phyloP scores from a whole-genome alignment of 2,888 invertebrate genomes.

The Dynastes maya region DNA sequence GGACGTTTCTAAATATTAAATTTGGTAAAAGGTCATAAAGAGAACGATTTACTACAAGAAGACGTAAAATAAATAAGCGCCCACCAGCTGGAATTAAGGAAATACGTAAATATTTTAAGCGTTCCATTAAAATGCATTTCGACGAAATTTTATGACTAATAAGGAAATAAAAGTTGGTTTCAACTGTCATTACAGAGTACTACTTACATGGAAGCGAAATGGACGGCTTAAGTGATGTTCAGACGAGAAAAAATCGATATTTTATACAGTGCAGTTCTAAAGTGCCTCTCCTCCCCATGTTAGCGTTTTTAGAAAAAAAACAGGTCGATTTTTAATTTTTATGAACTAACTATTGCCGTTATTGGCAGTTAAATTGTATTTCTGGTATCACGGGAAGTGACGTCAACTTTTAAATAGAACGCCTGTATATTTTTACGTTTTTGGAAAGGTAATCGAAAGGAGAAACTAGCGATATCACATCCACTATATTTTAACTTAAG shows the following conservation, averaged over 20 bases:
- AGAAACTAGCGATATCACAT: too few relatives aligned
- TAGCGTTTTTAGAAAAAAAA: neutral
- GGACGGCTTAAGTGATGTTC: neutral
- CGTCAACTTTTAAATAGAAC: too few relatives aligned
- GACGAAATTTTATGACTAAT: conserved; percentile 5
- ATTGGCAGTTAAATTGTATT: too few relatives aligned
- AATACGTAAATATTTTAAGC: conserved; percentile 4
- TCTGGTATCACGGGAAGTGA: too few relatives aligned
- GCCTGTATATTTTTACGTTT: too few relatives aligned
- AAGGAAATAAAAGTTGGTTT: neutral
- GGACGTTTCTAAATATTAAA: conserved; percentile 21
- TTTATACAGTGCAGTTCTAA: neutral
- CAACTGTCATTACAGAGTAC: neutral
- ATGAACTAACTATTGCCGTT: too few relatives aligned
- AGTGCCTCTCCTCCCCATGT: neutral
- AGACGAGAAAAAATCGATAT: neutral
- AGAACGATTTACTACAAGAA: neutral
- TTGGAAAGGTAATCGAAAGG: too few relatives aligned
- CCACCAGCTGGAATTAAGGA: conserved; percentile 3
- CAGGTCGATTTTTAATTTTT: neutral
- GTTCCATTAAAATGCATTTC: neutral
- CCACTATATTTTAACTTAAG: too few relatives aligned
- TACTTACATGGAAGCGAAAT: neutral
- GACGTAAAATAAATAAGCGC: conserved; percentile 21
- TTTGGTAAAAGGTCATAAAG: conserved; percentile 24